Evolutionary conservation across 2,888 invertebrate genomes (phyloP).

Genomic region (Apotomis betuletana): DNA sequence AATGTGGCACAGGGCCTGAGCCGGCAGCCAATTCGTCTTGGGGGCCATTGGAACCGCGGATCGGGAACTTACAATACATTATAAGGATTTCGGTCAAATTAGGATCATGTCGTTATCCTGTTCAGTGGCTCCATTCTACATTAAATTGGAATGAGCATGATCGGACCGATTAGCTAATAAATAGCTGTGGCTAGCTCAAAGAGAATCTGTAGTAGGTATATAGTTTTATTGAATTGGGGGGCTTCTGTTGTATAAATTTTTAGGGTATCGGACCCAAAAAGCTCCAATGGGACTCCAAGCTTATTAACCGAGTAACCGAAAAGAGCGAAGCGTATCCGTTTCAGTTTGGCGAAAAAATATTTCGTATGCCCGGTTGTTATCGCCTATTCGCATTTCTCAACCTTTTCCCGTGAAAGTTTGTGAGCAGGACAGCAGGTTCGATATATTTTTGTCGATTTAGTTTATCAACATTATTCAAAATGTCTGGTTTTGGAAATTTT

Average conservation of each 20-base stretch:
- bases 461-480: too few species aligned
- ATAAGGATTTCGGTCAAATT: conserved; percentile 33
- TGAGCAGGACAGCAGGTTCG: too few species aligned
- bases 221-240: neutral
- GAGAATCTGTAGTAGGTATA: neutral
- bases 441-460: too few species aligned
- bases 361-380: too few species aligned
- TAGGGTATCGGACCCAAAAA: too few species aligned
- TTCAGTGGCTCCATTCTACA: conserved; percentile 31
- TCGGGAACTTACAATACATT: conserved; percentile 36
- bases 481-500: too few species aligned
- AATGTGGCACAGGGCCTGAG: conserved; percentile 29
- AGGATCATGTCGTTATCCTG: conserved; percentile 35
- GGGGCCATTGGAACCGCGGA: conserved; percentile 25
- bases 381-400: too few species aligned
- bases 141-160: conserved; percentile 28
- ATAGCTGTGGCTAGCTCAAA: conserved; percentile 7
- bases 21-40: conserved; percentile 37
- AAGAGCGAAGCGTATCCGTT: too few species aligned
- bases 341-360: too few species aligned
- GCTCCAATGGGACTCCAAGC: too few species aligned
- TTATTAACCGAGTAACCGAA: too few species aligned
- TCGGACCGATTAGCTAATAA: conserved; percentile 13
- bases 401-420: too few species aligned
- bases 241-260: neutral